Evolutionary conservation across 2,797 vertebrate species (phyloP).

Genomic region (Mycteria americana): DNA sequence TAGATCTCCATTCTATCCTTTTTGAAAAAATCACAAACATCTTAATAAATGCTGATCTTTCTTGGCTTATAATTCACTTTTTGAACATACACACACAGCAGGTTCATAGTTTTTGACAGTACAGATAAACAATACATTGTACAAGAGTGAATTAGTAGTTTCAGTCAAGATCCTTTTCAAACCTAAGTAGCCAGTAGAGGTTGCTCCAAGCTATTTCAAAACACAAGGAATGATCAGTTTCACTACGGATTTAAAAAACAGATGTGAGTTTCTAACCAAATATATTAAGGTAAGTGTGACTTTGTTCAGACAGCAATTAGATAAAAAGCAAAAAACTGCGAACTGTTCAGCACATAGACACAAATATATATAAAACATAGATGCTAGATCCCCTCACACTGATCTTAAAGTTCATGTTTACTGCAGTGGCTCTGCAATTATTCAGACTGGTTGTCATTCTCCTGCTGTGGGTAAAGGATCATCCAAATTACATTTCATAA

Average conservation of each 20-base stretch:
- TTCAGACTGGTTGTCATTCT: background rate
- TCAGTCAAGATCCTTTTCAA: background rate
- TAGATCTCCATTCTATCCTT: background rate
- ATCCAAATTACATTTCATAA: constrained; percentile 24
- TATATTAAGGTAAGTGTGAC: background rate
- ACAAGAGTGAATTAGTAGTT: background rate
- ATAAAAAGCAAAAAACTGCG: background rate
- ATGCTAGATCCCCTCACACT: background rate
- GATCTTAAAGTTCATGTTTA: background rate
- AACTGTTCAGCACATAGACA: background rate
- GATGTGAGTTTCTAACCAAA: background rate
- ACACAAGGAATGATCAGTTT: background rate
- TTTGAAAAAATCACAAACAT: background rate
- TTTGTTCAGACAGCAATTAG: background rate
- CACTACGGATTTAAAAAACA: constrained; percentile 4
- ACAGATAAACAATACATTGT: background rate
- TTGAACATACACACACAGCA: background rate
- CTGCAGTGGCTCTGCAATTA: background rate
- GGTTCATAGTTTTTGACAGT: background rate
- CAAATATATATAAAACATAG: background rate
- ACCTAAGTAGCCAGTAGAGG: background rate
- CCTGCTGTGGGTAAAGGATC: background rate
- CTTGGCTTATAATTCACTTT: background rate
- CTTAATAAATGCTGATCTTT: background rate
- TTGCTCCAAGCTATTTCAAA: constrained; percentile 14